phyloP scores from a whole-genome alignment of 53 echinoderm and acorn worm species.

The Apostichopus leukothele region DNA sequence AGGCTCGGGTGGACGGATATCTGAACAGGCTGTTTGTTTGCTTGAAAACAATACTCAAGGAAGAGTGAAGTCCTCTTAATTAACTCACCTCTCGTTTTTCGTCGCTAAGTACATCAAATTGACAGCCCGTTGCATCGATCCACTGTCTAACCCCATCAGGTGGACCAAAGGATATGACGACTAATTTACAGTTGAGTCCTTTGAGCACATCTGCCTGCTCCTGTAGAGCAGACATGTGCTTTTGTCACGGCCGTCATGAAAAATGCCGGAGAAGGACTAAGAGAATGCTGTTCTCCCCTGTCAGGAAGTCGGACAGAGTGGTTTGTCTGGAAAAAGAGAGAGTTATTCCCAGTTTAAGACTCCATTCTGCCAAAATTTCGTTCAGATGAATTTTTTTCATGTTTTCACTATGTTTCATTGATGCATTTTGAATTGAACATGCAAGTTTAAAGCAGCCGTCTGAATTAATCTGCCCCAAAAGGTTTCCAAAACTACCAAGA shows the following conservation, averaged over 20 bases:
- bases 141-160: slow-evolving; percentile 59
- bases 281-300: slow-evolving; percentile 43
- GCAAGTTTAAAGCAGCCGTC: too few species aligned
- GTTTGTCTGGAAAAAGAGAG: slow-evolving; percentile 24
- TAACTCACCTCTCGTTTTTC: slow-evolving; percentile 56
- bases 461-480: too few species aligned
- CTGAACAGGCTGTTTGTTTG: too few species aligned
- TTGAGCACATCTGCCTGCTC: slow-evolving; percentile 48
- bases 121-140: slow-evolving; percentile 59
- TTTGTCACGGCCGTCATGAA: slow-evolving; percentile 83
- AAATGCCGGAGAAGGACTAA: slow-evolving; percentile 70
- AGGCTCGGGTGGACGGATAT: too few species aligned
- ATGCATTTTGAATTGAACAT: too few species aligned
- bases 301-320: slow-evolving; percentile 30
- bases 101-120: slow-evolving; percentile 68
- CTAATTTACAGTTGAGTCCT: slow-evolving; percentile 50
- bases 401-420: too few species aligned
- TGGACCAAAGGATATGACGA: slow-evolving; percentile 70
- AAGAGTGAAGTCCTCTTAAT: not conserved
- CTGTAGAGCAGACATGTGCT: slow-evolving; percentile 59
- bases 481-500: too few species aligned
- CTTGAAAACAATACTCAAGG: too few species aligned
- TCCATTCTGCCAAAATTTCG: too few species aligned
- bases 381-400: too few species aligned
- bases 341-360: too few species aligned